These are phyloP conservation scores for Loripinus fragilis DNA, from an alignment of 2,888 invertebrate species.

Conservation along the genomic window DNA sequence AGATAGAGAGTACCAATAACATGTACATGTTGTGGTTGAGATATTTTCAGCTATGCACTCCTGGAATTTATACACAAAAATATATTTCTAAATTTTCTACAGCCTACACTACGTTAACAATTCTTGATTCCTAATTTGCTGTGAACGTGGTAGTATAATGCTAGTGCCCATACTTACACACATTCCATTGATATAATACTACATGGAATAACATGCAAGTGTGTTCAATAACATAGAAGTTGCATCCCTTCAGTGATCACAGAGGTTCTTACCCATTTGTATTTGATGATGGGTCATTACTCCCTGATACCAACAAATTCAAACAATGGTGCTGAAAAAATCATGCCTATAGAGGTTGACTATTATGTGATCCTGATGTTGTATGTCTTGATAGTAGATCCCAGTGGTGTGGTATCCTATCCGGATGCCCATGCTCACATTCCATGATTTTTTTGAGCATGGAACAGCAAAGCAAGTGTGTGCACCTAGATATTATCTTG, in stretches of 20 bases:
- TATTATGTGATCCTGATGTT: too few relatives aligned
- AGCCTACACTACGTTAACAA: too few relatives aligned
- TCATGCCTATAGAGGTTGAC: background rate
- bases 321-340: background rate
- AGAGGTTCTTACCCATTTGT: background rate
- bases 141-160: too few relatives aligned
- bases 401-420: too few relatives aligned
- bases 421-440: constrained; percentile 43
- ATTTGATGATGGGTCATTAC: background rate
- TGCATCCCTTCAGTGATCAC: too few relatives aligned
- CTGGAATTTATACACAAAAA: too few relatives aligned
- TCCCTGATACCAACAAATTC: background rate
- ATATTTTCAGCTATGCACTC: too few relatives aligned
- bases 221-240: constrained; percentile 1
- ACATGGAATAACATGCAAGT: constrained; percentile 1
- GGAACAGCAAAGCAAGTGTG: constrained; percentile 64
- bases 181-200: background rate
- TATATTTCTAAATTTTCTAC: too few relatives aligned
- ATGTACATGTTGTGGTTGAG: too few relatives aligned
- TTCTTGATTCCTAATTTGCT: too few relatives aligned
- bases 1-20: too few relatives aligned
- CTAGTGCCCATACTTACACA: constrained; percentile 10
- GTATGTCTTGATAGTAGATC: too few relatives aligned
- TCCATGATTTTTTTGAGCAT: constrained; percentile 43
- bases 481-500: constrained; percentile 8